These are phyloP conservation scores for Astropecten irregularis DNA, from an alignment of 53 echinoderm and acorn worm species.

Conservation along the genomic window DNA sequence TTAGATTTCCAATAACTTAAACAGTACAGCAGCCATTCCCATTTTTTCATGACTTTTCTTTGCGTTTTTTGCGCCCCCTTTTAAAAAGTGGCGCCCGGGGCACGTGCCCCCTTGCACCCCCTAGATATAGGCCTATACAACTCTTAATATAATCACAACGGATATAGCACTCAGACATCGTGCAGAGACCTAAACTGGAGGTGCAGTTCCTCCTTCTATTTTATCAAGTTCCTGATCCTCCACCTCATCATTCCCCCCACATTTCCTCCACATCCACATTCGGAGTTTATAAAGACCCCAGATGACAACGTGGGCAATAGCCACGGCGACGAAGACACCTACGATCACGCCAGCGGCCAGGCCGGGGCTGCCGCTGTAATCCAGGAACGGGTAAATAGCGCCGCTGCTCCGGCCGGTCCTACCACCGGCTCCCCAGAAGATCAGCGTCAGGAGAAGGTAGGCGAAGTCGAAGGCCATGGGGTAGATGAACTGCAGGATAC, in stretches of 20 bases:
- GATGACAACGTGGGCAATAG: slow-evolving; percentile 34
- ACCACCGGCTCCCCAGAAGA: slow-evolving; percentile 74
- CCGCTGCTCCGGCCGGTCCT: slow-evolving; percentile 13
- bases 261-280: slow-evolving; percentile 8
- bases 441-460: slow-evolving; percentile 60
- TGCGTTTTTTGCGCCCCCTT: too few relatives aligned
- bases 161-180: too few relatives aligned
- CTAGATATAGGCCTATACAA: too few relatives aligned
- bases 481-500: slow-evolving; percentile 67
- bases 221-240: slow-evolving; percentile 7
- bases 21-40: too few relatives aligned
- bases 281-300: slow-evolving; percentile 54
- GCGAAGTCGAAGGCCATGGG: slow-evolving; percentile 50
- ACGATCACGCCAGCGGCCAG: slow-evolving; percentile 29
- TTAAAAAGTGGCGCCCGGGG: too few relatives aligned
- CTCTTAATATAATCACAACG: too few relatives aligned
- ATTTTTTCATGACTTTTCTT: too few relatives aligned
- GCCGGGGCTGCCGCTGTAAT: slow-evolving; percentile 62
- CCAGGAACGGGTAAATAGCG: slow-evolving; percentile 61
- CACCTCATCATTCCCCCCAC: neutral
- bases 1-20: too few relatives aligned
- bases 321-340: slow-evolving; percentile 4
- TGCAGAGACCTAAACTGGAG: too few relatives aligned
- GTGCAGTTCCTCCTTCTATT: slow-evolving; percentile 28
- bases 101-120: too few relatives aligned